phyloP scores from a whole-genome alignment of 2,888 invertebrate genomes.

The Actias luna region DNA sequence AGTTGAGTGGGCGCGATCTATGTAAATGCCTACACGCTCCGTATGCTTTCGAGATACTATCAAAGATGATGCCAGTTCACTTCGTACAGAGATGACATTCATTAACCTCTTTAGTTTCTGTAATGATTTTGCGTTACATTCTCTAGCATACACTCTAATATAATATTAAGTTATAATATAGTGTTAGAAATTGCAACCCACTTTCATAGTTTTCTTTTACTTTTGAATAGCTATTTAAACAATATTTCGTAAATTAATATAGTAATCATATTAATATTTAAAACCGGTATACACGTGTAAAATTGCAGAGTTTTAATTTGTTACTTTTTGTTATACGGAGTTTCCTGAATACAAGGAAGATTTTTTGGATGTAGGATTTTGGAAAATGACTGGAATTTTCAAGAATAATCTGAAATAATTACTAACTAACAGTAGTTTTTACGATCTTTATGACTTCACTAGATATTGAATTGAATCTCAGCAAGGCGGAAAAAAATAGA shows the following conservation, averaged over 20 bases:
- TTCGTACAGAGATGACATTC: conserved; percentile 49
- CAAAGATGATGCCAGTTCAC: conserved; percentile 49
- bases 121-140: conserved; percentile 35
- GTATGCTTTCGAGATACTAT: conserved; percentile 70
- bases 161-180: background rate
- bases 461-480: background rate
- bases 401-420: background rate
- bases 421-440: background rate
- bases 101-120: conserved; percentile 39
- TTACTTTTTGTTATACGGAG: too few relatives aligned
- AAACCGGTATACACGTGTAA: too few relatives aligned
- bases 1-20: conserved; percentile 67
- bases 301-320: too few relatives aligned
- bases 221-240: too few relatives aligned
- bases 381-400: too few relatives aligned
- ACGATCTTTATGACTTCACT: background rate
- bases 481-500: background rate
- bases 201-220: too few relatives aligned
- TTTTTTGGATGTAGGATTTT: too few relatives aligned
- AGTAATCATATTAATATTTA: too few relatives aligned
- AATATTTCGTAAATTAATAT: too few relatives aligned
- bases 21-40: conserved; percentile 74
- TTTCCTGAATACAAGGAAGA: too few relatives aligned
- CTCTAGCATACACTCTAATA: conserved; percentile 14
- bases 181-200: background rate